These are phyloP conservation scores for Steatocranus sp. DNA, from an alignment of 2,797 vertebrate genomes.

Conservation along the genomic window DNA sequence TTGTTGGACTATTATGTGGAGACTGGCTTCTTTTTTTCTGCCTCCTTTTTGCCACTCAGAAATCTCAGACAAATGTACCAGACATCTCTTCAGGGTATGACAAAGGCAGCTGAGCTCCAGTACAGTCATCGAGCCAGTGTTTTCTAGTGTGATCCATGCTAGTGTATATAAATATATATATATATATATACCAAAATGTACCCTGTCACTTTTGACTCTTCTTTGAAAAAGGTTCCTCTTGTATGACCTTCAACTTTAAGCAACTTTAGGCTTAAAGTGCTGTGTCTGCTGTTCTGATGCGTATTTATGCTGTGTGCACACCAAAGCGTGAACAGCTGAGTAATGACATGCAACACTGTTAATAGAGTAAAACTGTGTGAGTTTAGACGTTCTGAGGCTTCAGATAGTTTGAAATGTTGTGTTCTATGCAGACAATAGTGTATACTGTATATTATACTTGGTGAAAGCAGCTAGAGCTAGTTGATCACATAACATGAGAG, in stretches of 20 bases:
- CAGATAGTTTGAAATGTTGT: not conserved
- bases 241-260: not conserved
- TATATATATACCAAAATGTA: not conserved
- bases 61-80: not conserved
- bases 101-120: not conserved
- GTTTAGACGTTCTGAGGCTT: not conserved
- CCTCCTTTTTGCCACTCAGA: not conserved
- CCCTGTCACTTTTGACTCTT: not conserved
- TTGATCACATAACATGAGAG: not conserved
- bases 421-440: not conserved
- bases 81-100: not conserved
- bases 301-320: not conserved
- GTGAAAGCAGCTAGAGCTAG: not conserved
- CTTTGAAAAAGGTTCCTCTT: not conserved
- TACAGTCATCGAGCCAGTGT: not conserved
- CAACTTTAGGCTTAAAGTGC: not conserved
- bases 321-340: not conserved
- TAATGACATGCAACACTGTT: not conserved
- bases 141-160: not conserved
- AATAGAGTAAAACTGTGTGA: not conserved
- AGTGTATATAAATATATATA: too few species aligned
- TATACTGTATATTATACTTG: not conserved
- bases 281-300: not conserved
- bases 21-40: not conserved
- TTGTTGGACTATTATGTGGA: not conserved